A percentile compares a stretch with the other conserved stretches of the same genome.
phyloP scores from a whole-genome alignment of 2,888 invertebrate species.

The Ormyrus labotus region DNA sequence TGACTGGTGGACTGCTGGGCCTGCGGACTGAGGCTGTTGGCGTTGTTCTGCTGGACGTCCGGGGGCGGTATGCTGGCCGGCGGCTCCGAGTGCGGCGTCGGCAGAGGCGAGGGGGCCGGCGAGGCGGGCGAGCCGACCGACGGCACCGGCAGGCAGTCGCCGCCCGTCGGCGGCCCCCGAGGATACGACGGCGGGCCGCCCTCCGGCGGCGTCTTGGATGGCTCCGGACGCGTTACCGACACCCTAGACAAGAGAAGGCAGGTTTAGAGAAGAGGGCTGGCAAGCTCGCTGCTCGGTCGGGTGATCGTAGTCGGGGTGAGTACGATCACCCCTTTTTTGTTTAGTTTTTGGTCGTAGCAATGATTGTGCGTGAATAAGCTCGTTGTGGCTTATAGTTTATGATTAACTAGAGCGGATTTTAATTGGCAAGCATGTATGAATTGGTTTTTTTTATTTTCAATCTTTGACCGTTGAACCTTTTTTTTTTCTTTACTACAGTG shows the following conservation, averaged over 20 bases:
- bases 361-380: constrained; percentile 41
- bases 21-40: constrained; percentile 59
- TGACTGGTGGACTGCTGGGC: too few species aligned
- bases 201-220: constrained; percentile 79
- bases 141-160: constrained; percentile 72
- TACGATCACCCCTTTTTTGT: constrained; percentile 1
- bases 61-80: constrained; percentile 75
- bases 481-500: constrained; percentile 32
- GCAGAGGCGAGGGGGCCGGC: constrained; percentile 83
- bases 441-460: constrained; percentile 15
- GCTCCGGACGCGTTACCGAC: constrained; percentile 60
- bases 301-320: not conserved
- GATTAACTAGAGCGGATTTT: constrained; percentile 19
- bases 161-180: constrained; percentile 75
- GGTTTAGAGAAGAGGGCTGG: not conserved
- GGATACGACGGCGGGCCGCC: constrained; percentile 83
- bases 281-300: not conserved
- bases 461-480: not conserved
- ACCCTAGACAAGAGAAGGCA: constrained; percentile 18
- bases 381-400: constrained; percentile 25
- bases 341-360: constrained; percentile 9
- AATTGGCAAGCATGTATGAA: constrained; percentile 41
- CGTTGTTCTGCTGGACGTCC: constrained; percentile 21
- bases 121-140: constrained; percentile 78
- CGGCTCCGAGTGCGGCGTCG: constrained; percentile 83